Base-by-base conservation (phyloP, 2,888 invertebrate genomes). In the Volucella bombylans region DNA sequence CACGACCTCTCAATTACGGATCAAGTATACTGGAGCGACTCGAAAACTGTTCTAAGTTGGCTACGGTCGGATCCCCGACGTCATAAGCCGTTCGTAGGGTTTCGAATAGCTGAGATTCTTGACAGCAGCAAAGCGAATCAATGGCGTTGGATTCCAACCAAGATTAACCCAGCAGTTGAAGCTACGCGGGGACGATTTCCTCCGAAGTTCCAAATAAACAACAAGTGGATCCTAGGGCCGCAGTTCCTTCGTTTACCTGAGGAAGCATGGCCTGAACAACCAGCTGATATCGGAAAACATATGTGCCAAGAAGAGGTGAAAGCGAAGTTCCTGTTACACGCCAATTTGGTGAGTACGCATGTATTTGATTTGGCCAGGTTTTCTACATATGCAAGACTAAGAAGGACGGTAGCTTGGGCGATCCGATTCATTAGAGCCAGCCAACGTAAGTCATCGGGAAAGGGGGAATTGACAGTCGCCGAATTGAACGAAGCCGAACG, bases 181-280 rank as follows among this genome's bases (percentile, higher is more conserved):
- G 80, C 73, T 10, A 86, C 83, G 1, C 80, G 73, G 81, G 71
- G 47, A 4, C 18, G 14, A 1, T 54, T 18, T 6, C n/a, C 41
- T 10, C 45, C 23, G 11, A 64, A 10, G 23, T 45, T 43, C 12
- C 14, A 9, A 62, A 14, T 15, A 43, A 10, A n/a, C 4, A 76
- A 52, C 64, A 59, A 38, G 54, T 65, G 79, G 79, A 64, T 73
- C 55, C 49, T 43, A 10, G 74, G 78, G 12, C 82, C 78, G 31
- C 12, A 54, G 15, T 86, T 86, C 39, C 49, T 86, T 52, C 0
- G 31, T 12, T 14, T n/a, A 14, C 15, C 72, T 18, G 57, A 54
- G n/a, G 8, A 39, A 15, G 18, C 12, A 18, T 55, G 55, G 55
- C 55, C 55, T 8, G 12, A 11, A 8, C 11, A 6, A n/a, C 47